These are phyloP conservation scores for Argya squamiceps DNA, from an alignment of 2,797 vertebrate species.

Conservation along the genomic window DNA sequence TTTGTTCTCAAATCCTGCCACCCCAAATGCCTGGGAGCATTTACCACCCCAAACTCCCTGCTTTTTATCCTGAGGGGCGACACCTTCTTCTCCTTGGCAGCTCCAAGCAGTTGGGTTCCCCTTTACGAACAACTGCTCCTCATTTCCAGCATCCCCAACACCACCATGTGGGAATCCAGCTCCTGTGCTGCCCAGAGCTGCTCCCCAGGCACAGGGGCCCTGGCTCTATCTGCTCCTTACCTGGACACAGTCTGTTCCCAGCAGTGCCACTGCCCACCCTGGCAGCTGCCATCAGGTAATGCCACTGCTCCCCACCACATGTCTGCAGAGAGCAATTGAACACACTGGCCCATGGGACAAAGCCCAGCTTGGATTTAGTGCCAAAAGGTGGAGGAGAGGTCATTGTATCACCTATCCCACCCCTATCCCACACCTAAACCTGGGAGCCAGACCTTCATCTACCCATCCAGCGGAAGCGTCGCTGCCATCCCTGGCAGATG, in stretches of 20 bases:
- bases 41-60: no score
- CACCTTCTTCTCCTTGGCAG: neutral
- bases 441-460: neutral
- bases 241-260: neutral
- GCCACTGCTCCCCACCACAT: rapidly evolving
- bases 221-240: neutral
- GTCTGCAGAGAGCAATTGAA: rapidly evolving
- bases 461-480: neutral
- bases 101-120: neutral
- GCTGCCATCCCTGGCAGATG: neutral
- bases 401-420: rapidly evolving
- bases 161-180: rapidly evolving
- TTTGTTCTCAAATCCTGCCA: neutral
- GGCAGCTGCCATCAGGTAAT: rapidly evolving
- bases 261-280: rapidly evolving
- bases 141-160: neutral
- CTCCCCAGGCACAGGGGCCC: neutral
- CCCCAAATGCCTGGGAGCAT: neutral
- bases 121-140: rapidly evolving
- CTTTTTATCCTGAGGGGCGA: neutral
- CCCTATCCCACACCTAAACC: neutral
- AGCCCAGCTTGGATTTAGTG: neutral
- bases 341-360: neutral
- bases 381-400: neutral
- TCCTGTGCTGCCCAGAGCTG: neutral